These are phyloP conservation scores for Hypsopygia costalis DNA, from an alignment of 2,888 invertebrate genomes.

Conservation along the genomic window DNA sequence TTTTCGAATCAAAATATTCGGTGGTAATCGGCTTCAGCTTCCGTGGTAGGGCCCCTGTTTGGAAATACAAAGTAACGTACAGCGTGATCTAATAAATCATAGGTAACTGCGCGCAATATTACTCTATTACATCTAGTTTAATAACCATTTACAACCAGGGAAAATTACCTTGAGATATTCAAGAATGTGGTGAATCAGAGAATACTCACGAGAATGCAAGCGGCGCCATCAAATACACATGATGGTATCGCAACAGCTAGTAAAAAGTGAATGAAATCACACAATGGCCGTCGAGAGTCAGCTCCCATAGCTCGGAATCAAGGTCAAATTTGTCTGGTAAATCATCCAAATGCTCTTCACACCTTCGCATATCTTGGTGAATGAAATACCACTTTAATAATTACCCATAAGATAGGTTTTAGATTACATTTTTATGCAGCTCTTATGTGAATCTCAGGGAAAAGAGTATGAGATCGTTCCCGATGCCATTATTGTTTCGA, in stretches of 20 bases:
- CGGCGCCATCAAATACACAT: constrained; percentile 18
- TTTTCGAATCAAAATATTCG: too few species aligned
- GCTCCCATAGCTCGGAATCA: constrained; percentile 62
- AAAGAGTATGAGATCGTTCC: constrained; percentile 68
- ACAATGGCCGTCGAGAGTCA: constrained; percentile 61
- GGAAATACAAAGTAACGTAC: too few species aligned
- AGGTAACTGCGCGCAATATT: too few species aligned
- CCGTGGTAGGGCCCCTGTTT: too few species aligned
- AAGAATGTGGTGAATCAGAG: too few species aligned
- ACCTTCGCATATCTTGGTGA: constrained; percentile 20
- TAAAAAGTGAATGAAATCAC: constrained; percentile 67
- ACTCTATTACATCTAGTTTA: too few species aligned
- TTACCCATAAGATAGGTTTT: constrained; percentile 16
- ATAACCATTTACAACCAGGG: too few species aligned
- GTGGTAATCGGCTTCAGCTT: too few species aligned
- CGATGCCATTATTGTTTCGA: constrained; percentile 65
- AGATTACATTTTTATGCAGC: constrained; percentile 7
- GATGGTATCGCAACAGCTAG: constrained; percentile 38
- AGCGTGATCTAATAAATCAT: too few species aligned
- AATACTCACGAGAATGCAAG: too few species aligned
- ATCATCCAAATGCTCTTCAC: constrained; percentile 52
- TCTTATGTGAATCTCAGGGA: constrained; percentile 36
- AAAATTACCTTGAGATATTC: too few species aligned
- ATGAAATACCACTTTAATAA: constrained; percentile 21
- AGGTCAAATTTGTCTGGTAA: constrained; percentile 70